Evolutionary conservation across 2,888 invertebrate species (phyloP).

Genomic region (Drosophila borborema): DNA sequence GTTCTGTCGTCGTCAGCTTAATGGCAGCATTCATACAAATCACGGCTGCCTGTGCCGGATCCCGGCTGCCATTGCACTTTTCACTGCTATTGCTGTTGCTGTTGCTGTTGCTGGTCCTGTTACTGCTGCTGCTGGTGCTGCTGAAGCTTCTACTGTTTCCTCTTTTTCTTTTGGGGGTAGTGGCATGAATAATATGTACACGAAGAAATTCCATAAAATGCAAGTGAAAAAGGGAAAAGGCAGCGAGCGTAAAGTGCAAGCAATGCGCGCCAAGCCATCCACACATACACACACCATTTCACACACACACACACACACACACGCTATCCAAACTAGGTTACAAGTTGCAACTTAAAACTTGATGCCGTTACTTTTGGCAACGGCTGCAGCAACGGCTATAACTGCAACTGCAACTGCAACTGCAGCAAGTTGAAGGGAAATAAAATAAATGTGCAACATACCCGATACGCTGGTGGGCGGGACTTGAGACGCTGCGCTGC

Average conservation of each 20-base stretch:
- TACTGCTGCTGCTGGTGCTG: conserved; percentile 7
- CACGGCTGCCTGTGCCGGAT: conserved; percentile 53
- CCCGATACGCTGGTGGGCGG: conserved; percentile 34
- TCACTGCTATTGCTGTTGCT: conserved; percentile 33
- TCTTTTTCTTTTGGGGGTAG: conserved; percentile 18
- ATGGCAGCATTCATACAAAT: conserved; percentile 76
- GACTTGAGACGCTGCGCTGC: background rate
- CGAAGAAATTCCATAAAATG: conserved; percentile 61
- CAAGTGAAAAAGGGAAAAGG: conserved; percentile 28
- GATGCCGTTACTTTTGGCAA: conserved; percentile 43
- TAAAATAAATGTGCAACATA: conserved; percentile 56
- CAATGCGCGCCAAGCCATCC: conserved; percentile 52
- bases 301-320: conserved; percentile 9
- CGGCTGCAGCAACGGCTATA: conserved; percentile 5
- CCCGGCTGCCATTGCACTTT: conserved; percentile 66
- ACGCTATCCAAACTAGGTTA: conserved; percentile 63
- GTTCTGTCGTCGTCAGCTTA: conserved; percentile 50
- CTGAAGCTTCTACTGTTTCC: conserved; percentile 21
- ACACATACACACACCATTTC: conserved; percentile 25
- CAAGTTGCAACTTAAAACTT: conserved; percentile 67
- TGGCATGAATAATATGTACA: conserved; percentile 63
- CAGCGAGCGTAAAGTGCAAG: conserved; percentile 47
- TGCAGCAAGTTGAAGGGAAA: conserved; percentile 14
- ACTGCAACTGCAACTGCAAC: background rate
- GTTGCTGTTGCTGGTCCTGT: conserved; percentile 1